Conservation (phyloP, 2,113 vertebrate species). For the Vulpes lagopus region DNA sequence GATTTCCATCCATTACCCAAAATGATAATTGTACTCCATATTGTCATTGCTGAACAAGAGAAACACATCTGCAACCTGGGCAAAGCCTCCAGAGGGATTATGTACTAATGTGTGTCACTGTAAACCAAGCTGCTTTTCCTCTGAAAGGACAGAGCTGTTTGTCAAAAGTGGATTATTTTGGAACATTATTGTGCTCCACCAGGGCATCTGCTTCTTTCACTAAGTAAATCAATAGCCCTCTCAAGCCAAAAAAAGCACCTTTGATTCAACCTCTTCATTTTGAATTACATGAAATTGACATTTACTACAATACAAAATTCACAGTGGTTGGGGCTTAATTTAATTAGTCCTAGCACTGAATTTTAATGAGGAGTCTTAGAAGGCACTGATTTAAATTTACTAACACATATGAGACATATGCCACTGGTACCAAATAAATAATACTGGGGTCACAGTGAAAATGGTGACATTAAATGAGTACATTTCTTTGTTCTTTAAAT, state of each 20-base stretch:
- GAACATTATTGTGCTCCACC: neutral
- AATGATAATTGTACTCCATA: neutral
- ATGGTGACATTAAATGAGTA: neutral
- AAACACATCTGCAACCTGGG: neutral
- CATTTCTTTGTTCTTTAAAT: neutral
- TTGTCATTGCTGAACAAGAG: neutral
- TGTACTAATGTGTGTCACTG: neutral
- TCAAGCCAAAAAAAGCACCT: constrained; percentile 21
- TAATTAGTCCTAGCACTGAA: constrained; percentile 55
- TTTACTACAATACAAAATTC: constrained; percentile 58
- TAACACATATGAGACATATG: neutral
- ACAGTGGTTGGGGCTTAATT: neutral
- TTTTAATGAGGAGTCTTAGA: constrained; percentile 59
- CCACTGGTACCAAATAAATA: neutral
- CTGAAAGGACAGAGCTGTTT: neutral
- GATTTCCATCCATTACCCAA: neutral
- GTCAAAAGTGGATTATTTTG: neutral
- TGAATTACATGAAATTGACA: constrained; percentile 44
- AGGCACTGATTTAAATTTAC: constrained; percentile 45
- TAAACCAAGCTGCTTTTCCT: neutral
- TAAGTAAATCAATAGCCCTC: neutral
- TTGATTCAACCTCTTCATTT: constrained; percentile 47
- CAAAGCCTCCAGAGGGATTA: neutral
- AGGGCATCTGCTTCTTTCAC: neutral
- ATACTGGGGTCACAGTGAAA: neutral